Conservation (phyloP, 2,113 vertebrate genomes). For the Dryoscopus gambensis region DNA sequence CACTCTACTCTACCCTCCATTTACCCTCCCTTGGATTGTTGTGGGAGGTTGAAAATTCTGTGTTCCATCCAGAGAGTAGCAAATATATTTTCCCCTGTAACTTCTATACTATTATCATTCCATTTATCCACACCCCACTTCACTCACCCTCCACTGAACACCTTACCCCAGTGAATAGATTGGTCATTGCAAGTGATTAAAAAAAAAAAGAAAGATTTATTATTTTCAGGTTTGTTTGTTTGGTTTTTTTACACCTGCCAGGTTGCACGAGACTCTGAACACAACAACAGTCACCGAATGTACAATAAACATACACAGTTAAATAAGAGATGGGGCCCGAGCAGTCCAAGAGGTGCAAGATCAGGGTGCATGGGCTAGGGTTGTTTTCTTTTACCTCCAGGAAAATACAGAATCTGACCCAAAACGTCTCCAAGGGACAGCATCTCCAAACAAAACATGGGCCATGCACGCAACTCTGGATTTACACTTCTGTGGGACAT, state of each 20-base stretch:
- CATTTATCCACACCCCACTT: not conserved
- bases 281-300: constrained; percentile 67
- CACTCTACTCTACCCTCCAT: not conserved
- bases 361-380: fast-evolving
- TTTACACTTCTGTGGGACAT: not conserved
- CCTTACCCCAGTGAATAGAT: not conserved
- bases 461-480: not conserved
- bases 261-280: constrained; percentile 68
- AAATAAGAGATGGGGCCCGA: constrained; percentile 65
- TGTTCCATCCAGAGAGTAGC: not conserved
- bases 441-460: fast-evolving
- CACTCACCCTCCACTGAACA: not conserved
- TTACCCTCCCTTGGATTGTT: not conserved
- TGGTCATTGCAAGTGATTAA: fast-evolving
- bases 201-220: constrained; percentile 54
- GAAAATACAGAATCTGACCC: not conserved
- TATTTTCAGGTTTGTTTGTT: not conserved
- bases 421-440: not conserved
- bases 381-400: not conserved
- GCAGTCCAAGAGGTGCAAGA: not conserved
- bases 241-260: constrained; percentile 15
- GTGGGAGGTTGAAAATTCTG: not conserved
- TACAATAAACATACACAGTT: constrained; percentile 74
- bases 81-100: not conserved
- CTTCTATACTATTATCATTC: not conserved